A percentile compares a stretch with the other conserved stretches of the same genome.
phyloP scores from a whole-genome alignment of 2,797 vertebrate species.

The Myripristis murdjan region DNA sequence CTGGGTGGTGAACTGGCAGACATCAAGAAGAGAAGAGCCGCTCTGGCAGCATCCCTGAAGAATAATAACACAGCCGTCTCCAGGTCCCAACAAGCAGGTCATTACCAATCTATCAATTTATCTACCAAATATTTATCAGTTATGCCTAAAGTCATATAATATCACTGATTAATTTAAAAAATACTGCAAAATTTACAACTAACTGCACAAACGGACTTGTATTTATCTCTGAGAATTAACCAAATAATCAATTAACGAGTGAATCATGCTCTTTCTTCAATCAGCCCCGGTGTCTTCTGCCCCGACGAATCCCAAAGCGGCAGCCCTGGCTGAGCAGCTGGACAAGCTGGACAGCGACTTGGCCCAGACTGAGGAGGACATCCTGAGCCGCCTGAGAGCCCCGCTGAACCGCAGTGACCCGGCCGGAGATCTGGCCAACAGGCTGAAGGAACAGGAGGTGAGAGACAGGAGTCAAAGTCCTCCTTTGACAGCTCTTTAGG shows the following conservation, averaged over 20 bases:
- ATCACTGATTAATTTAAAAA: not conserved
- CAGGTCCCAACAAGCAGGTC: conserved; percentile 75
- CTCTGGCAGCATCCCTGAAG: conserved; percentile 82
- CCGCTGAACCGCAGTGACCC: conserved; percentile 87
- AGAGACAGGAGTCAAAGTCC: conserved; percentile 45
- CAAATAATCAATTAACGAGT: not conserved
- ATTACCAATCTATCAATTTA: conserved; percentile 22
- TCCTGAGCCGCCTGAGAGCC: conserved; percentile 86
- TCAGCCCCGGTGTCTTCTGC: conserved; percentile 71
- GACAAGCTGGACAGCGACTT: conserved; percentile 87
- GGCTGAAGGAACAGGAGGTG: conserved; percentile 92
- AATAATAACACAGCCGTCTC: conserved; percentile 71
- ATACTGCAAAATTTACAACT: not conserved
- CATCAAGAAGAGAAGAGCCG: conserved; percentile 89
- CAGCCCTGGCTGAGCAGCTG: conserved; percentile 85
- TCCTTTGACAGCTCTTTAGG: too few species aligned
- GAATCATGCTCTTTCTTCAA: conserved; percentile 6
- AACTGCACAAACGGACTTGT: not conserved
- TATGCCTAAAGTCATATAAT: not conserved
- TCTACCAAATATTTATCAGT: not conserved
- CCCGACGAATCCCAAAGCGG: conserved; percentile 83
- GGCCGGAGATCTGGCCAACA: conserved; percentile 86
- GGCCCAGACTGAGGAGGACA: conserved; percentile 83
- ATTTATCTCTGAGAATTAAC: not conserved
- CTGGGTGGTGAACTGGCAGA: conserved; percentile 88